Evolutionary conservation across 2,797 vertebrate genomes (phyloP), one percentile per base, ranked within the genome.

Genomic region (Sebastes vulpes): DNA sequence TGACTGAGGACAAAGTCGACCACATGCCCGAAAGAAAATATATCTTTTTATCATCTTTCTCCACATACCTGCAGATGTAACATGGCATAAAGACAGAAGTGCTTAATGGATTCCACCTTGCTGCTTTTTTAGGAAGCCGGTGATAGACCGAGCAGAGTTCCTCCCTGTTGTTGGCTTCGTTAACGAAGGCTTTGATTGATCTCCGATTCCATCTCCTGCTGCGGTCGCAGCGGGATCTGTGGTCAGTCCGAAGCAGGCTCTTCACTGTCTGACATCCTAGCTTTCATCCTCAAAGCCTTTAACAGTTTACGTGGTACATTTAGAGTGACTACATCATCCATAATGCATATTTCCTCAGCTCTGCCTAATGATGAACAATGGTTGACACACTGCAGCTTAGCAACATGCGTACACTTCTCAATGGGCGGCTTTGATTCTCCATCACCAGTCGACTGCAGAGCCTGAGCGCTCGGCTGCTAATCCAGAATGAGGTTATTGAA

Each of bases 111-210:
- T 90, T 85, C 46, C 67, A 89, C 66, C 26, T 57, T 82, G 53
- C 75, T 72, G 72, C 72, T 72, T 89, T 89, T 89, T 91, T 57
- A 71, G 61, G 38, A 88, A 64, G 53, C 61, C 70, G 58, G 31
- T 88, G 84, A 93, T 57, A 79, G 66, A 76, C 66, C 29, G 11
- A 70, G 28, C 64, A 42, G 71, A 83, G 79, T 71, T 78, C 31
- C 14, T 73, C 75, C 77, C 46, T 52, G 54, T 71, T 71, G 82
- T 32, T 52, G 60, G 73, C 88, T 81, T 79, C 82, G 91, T 86
- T 95, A 92, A 90, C 66, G 63, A 87, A 87, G 69, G 68, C 71
- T 75, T 29, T 85, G 75, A 93, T 91, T 93, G 89, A 95, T 93
- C 87, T 85, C 38, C 42, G 82, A 82, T 77, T 87, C 66, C 71